Conservation (phyloP, 2,888 invertebrate species). For the Xanthia togata region DNA sequence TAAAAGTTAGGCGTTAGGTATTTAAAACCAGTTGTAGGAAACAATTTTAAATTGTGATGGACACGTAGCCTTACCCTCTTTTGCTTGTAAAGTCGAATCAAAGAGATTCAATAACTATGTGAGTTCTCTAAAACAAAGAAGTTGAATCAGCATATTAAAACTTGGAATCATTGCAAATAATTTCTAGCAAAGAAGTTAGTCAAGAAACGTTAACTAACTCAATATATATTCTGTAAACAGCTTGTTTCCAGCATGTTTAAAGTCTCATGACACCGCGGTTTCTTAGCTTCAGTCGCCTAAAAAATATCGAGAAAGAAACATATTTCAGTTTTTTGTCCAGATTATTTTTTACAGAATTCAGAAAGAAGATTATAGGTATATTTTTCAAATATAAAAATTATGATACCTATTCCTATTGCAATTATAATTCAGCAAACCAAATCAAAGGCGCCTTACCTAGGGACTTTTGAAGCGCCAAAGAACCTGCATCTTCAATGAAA, state of each 20-base stretch:
- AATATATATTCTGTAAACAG: not conserved
- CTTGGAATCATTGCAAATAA: too few species aligned
- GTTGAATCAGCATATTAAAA: too few species aligned
- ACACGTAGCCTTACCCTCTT: too few species aligned
- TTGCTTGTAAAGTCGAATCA: too few species aligned
- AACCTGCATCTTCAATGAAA: too few species aligned
- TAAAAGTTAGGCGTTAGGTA: slow-evolving; percentile 46
- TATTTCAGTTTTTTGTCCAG: not conserved
- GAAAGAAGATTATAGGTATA: not conserved
- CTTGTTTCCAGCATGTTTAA: not conserved
- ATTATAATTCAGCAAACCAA: not conserved
- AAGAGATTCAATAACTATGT: too few species aligned
- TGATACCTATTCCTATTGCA: too few species aligned
- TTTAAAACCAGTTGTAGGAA: slow-evolving; percentile 19
- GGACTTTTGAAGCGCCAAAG: not conserved
- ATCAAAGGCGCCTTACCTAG: not conserved
- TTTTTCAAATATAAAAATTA: too few species aligned
- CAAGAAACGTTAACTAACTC: not conserved
- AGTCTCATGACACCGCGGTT: too few species aligned
- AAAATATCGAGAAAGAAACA: not conserved
- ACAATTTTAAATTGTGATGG: not conserved
- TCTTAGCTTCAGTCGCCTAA: not conserved
- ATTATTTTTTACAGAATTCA: not conserved
- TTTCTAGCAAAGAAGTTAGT: not conserved
- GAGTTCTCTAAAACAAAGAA: too few species aligned